Percentiles rank a stretch among this genome's conserved stretches.
Conservation (phyloP, 2,113 vertebrate species). For the Alosa alosa region DNA sequence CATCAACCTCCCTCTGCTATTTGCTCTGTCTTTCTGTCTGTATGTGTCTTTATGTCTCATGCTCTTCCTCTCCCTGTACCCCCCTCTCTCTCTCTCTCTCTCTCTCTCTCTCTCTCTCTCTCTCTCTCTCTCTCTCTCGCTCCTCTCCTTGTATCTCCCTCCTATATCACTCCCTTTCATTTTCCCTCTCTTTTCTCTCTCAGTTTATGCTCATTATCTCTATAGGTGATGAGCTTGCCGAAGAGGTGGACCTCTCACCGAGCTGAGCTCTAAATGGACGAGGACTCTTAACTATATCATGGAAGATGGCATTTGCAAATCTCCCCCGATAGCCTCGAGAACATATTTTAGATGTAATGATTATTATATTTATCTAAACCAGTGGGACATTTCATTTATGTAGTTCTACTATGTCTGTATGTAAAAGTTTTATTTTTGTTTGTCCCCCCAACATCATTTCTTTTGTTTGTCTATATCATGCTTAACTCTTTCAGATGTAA, state of each 20-base stretch:
- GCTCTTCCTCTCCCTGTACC: slow-evolving; percentile 4
- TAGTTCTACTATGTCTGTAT: slow-evolving; percentile 50
- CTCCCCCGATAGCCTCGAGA: slow-evolving; percentile 77
- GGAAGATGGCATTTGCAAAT: slow-evolving; percentile 74
- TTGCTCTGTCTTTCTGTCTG: slow-evolving; percentile 28
- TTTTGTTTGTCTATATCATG: slow-evolving; percentile 54
- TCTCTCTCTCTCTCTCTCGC: slow-evolving; percentile 53
- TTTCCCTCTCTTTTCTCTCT: slow-evolving; percentile 51
- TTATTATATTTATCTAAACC: slow-evolving; percentile 89
- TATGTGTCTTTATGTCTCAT: too few relatives aligned
- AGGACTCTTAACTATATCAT: slow-evolving; percentile 81
- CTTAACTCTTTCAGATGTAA: slow-evolving; percentile 65
- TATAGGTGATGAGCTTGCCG: slow-evolving; percentile 81
- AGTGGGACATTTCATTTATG: slow-evolving; percentile 78
- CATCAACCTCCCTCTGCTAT: slow-evolving; percentile 31
- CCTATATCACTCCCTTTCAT: slow-evolving; percentile 4
- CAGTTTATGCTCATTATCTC: slow-evolving; percentile 97
- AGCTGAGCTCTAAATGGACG: slow-evolving; percentile 64
- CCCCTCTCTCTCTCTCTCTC: too few relatives aligned
- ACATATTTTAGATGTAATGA: slow-evolving; percentile 85
- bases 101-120: background rate
- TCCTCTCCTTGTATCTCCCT: background rate
- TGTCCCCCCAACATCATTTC: slow-evolving; percentile 35
- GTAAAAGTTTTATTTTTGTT: slow-evolving; percentile 45
- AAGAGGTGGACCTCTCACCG: slow-evolving; percentile 61